Conservation (phyloP, 2,113 vertebrate genomes). For the Mus spicilegus region DNA sequence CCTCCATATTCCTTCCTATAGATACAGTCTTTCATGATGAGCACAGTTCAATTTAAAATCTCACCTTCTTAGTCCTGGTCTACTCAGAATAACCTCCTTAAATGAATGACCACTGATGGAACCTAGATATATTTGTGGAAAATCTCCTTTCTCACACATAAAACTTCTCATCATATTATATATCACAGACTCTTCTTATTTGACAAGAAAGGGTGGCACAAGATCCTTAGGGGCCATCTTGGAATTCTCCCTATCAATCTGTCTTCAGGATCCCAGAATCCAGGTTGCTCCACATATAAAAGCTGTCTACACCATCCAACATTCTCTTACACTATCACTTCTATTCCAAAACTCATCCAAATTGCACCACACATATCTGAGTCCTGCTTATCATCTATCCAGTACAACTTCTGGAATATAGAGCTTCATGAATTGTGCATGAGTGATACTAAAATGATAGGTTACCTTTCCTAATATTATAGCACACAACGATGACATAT, state of each 20-base stretch:
- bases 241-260: background rate
- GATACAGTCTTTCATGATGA: conserved; percentile 17
- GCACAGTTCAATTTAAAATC: background rate
- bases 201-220: background rate
- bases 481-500: background rate
- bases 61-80: conserved; percentile 4
- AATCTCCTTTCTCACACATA: background rate
- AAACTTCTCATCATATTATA: background rate
- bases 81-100: background rate
- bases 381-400: background rate
- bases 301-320: background rate
- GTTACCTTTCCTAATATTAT: background rate
- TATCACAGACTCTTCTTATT: background rate
- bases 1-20: background rate
- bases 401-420: background rate
- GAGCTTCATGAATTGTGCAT: background rate
- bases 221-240: background rate
- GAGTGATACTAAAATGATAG: background rate
- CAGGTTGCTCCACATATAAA: background rate
- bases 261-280: background rate
- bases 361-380: background rate
- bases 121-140: background rate
- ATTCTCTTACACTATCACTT: background rate
- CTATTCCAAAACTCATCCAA: background rate
- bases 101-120: background rate